Evolutionary conservation across 2,888 invertebrate genomes (phyloP), one percentile per base, ranked within the genome.

Genomic region (Pandemis cinnamomeana): DNA sequence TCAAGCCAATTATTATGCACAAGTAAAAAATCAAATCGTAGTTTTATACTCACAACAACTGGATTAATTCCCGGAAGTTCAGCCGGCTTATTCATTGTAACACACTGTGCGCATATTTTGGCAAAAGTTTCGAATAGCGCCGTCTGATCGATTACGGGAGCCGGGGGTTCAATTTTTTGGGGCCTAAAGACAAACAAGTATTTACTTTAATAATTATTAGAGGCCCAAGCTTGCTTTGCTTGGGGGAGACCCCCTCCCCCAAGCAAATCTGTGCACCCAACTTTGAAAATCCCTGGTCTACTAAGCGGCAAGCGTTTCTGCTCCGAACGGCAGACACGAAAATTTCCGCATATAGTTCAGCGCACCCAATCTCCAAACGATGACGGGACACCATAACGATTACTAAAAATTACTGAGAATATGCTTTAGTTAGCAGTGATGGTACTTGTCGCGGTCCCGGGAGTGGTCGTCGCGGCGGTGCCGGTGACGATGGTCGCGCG

Each of bases 61-160:
- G 81, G 76, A 60, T 77, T 79, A 44, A 27, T 68, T 13, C 80
- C 79, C 7, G 71, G 46, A 51, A 69, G 67, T 13, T 81, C 78
- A 11, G 77, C 60, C 66, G 79, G 78, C 76, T 88, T 91, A 0
- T 88, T 82, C 62, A 82, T 89, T 58, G 58, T 58, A 20, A 58
- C 58, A 58, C 73, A 93, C 82, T 71, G 91, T 88, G 88, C 86
- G 75, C 91, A 92, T 20, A 93, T 76, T 76, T 92, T 91, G 0
- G 92, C 91, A 72, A 93, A 92, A 0, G 93, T 93, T 81, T 93
- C 88, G 44, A 92, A 81, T 0, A 93, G 81, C 42, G 81, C 81
- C 0, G 81, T 78, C 82, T 91, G 90, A 66, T 91, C 86, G 48
- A 89, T 75, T 2, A 76, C 72, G 3, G 86, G 77, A 1, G 80